Percentiles rank a stretch among this genome's conserved stretches.
These are phyloP conservation scores for Nomada hirtipes DNA, from an alignment of 2,888 invertebrate species.

Conservation along the genomic window DNA sequence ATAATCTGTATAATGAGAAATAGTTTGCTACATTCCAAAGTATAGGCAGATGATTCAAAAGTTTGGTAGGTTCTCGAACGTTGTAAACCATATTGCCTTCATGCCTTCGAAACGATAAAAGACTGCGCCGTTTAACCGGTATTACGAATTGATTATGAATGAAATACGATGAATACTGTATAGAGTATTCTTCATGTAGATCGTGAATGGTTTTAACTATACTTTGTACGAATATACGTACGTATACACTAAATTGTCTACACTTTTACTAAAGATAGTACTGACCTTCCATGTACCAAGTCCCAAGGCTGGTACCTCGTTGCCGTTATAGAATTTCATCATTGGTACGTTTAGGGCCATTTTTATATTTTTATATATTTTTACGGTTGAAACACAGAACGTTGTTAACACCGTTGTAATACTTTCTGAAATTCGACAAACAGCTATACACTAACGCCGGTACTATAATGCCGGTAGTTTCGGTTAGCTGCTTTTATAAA, in stretches of 20 bases:
- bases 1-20: no score
- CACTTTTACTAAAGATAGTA: background rate
- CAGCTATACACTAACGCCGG: background rate
- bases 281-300: slow-evolving; percentile 86
- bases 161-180: background rate
- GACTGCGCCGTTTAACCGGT: no score
- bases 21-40: background rate
- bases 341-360: slow-evolving; percentile 80
- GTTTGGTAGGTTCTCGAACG: slow-evolving; percentile 26
- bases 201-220: background rate
- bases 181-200: background rate
- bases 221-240: background rate
- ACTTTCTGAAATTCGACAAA: background rate
- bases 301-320: slow-evolving; percentile 85
- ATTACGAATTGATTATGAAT: background rate
- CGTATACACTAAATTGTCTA: background rate
- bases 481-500: slow-evolving; percentile 56
- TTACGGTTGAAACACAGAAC: background rate
- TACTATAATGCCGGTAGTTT: slow-evolving; percentile 25
- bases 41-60: background rate
- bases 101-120: background rate
- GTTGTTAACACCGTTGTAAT: background rate
- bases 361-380: slow-evolving; percentile 19
- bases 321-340: slow-evolving; percentile 84
- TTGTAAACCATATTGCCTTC: slow-evolving; percentile 7